Evolutionary conservation across 1,140 invertebrate genomes (phyloP).

Genomic region (Drosophila kanapiae): DNA sequence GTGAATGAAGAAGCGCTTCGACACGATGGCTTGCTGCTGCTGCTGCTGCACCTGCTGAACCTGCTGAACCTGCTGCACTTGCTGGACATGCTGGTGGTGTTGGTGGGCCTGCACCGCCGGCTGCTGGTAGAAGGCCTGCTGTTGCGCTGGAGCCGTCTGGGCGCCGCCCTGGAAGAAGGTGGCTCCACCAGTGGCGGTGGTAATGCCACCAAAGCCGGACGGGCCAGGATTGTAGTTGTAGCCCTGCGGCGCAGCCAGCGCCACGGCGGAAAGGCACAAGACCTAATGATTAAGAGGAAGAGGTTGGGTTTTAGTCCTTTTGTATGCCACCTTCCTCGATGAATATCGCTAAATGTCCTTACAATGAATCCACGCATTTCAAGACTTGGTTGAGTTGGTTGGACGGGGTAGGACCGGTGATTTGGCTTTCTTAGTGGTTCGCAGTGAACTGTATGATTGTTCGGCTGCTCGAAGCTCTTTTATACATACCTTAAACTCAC

Average conservation of each 20-base stretch:
- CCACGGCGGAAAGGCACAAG: conserved; percentile 74
- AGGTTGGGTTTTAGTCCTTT: conserved; percentile 9
- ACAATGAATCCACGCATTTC: conserved; percentile 85
- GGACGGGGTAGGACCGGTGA: conserved; percentile 27
- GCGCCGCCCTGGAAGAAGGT: conserved; percentile 63
- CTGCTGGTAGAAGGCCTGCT: conserved; percentile 68
- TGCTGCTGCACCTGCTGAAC: conserved; percentile 53
- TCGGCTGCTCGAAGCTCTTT: conserved; percentile 55
- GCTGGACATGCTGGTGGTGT: conserved; percentile 49
- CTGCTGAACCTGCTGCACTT: conserved; percentile 35
- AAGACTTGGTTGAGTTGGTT: conserved; percentile 71
- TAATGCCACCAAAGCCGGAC: conserved; percentile 61
- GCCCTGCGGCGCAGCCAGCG: conserved; percentile 80
- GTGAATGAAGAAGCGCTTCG: conserved; percentile 84
- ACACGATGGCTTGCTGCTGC: conserved; percentile 86
- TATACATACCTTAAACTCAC: conserved; percentile 56
- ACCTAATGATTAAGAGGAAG: conserved; percentile 42
- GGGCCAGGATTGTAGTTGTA: conserved; percentile 79
- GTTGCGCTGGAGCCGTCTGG: conserved; percentile 36
- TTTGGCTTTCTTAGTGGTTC: conserved; percentile 62
- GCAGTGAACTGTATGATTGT: conserved; percentile 74
- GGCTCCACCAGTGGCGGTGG: conserved; percentile 47
- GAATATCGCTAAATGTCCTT: conserved; percentile 27
- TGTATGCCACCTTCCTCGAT: background rate
- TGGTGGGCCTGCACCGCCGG: conserved; percentile 85